Conservation (phyloP, 2,797 vertebrate species). For the Pristis pectinata region DNA sequence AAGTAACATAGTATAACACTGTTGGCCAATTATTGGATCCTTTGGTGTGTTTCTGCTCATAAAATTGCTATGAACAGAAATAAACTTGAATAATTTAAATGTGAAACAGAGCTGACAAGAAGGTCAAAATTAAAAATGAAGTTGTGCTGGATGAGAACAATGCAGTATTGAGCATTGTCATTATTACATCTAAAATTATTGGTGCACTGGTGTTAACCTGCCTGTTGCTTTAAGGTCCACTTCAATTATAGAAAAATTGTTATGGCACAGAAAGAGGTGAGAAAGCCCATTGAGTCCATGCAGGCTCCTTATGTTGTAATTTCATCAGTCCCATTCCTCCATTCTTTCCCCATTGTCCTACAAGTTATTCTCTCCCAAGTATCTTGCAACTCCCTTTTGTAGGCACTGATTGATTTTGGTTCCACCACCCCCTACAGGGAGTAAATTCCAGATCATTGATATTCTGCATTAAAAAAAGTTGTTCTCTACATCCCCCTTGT, state of each 20-base stretch:
- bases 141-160: neutral
- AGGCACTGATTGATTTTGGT: too few species aligned
- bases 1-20: neutral
- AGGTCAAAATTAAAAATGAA: neutral
- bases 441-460: neutral
- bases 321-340: too few species aligned
- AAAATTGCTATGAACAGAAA: neutral
- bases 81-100: neutral
- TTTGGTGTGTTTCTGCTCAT: neutral
- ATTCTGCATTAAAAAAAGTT: neutral
- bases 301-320: too few species aligned
- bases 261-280: too few species aligned
- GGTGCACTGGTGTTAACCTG: neutral
- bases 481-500: neutral
- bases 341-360: too few species aligned
- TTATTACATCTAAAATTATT: neutral
- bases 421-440: neutral
- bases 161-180: neutral
- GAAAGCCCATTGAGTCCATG: too few species aligned
- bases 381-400: too few species aligned
- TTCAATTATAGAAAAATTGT: neutral
- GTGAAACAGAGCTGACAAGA: neutral
- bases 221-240: neutral
- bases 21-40: neutral
- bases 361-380: too few species aligned